phyloP scores from a whole-genome alignment of 2,888 invertebrate species.

The Chymomyza procnemis region DNA sequence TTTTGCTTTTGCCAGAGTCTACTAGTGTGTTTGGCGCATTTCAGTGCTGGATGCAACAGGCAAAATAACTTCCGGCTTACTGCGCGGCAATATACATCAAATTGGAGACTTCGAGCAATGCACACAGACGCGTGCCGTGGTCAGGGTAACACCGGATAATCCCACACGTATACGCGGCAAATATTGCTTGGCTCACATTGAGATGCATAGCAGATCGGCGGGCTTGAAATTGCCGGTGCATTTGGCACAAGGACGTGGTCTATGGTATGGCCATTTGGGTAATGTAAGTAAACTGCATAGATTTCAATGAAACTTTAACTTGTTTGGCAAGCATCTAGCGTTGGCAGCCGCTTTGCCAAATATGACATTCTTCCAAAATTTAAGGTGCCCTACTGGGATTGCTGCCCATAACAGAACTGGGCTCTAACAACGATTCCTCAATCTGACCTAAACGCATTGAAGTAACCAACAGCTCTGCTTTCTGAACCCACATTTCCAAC shows the following conservation, averaged over 20 bases:
- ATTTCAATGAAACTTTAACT: background rate
- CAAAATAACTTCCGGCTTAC: constrained; percentile 84
- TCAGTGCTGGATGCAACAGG: constrained; percentile 86
- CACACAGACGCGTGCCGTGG: constrained; percentile 80
- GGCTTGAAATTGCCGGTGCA: constrained; percentile 83
- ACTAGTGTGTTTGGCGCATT: constrained; percentile 9
- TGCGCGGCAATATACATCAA: constrained; percentile 86
- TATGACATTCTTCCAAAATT: too few species aligned
- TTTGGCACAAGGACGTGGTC: constrained; percentile 82
- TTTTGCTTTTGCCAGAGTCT: background rate
- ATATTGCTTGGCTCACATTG: constrained; percentile 84
- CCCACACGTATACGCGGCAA: constrained; percentile 83
- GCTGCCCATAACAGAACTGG: too few species aligned
- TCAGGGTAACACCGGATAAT: constrained; percentile 81
- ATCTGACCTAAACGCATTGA: too few species aligned
- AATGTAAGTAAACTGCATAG: constrained; percentile 81
- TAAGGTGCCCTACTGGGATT: too few species aligned
- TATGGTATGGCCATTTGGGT: constrained; percentile 83
- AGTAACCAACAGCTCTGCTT: too few species aligned
- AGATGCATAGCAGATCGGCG: constrained; percentile 81
- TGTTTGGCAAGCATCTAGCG: too few species aligned
- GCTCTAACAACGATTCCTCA: too few species aligned
- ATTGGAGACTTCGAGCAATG: constrained; percentile 86
- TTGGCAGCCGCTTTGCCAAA: too few species aligned
- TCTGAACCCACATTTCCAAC: too few species aligned